These are phyloP conservation scores for Stenotaenia linearis DNA, from an alignment of 2,888 invertebrate genomes.

Conservation along the genomic window DNA sequence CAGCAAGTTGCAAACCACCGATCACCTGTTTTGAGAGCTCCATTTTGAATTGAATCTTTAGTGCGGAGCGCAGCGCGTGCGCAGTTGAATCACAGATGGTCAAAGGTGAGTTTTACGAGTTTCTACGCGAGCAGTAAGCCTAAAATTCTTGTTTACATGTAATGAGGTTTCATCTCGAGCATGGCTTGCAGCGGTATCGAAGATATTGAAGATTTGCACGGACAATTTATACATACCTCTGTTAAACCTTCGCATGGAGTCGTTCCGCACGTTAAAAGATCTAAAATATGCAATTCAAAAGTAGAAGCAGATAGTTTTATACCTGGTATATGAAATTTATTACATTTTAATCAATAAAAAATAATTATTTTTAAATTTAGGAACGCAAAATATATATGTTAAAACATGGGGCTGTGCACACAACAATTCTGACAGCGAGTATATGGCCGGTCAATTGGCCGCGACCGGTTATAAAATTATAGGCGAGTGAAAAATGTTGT, in stretches of 20 bases:
- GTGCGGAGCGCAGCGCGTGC: no score
- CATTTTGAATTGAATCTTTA: no score
- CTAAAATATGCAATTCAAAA: neutral
- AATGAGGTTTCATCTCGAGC: neutral
- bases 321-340: no score
- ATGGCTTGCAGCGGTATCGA: neutral
- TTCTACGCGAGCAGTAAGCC: no score
- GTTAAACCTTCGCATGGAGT: neutral
- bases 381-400: constrained; percentile 57
- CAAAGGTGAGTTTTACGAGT: no score
- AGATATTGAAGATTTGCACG: neutral
- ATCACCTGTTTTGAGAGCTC: neutral
- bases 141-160: neutral
- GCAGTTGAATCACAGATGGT: no score
- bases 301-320: neutral
- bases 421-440: constrained; percentile 95
- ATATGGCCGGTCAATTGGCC: constrained; percentile 93
- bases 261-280: neutral
- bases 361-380: no score
- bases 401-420: constrained; percentile 98
- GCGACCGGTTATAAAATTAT: constrained; percentile 80
- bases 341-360: no score
- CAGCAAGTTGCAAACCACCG: neutral
- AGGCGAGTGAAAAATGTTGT: constrained; percentile 47
- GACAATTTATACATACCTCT: neutral